Evolutionary conservation across 2,113 vertebrate species (phyloP).

Genomic region (Melierax canorus): DNA sequence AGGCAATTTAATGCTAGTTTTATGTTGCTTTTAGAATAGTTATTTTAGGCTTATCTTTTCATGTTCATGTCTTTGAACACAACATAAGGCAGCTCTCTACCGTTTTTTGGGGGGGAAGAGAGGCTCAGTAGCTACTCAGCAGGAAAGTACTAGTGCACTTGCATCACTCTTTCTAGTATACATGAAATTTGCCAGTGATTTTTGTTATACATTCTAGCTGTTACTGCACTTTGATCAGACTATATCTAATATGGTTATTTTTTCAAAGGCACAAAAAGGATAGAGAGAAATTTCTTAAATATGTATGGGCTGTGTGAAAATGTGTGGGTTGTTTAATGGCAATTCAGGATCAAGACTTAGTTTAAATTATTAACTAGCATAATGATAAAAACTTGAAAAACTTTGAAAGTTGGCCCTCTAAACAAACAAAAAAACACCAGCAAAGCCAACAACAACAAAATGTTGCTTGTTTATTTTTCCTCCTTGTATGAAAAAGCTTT

Average conservation of each 20-base stretch:
- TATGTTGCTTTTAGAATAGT: not conserved
- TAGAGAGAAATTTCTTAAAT: not conserved
- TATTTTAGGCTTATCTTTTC: constrained; percentile 34
- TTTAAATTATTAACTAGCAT: not conserved
- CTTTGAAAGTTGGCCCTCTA: not conserved
- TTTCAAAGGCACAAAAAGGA: not conserved
- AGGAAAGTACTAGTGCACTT: not conserved
- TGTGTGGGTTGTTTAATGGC: not conserved
- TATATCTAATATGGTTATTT: not conserved
- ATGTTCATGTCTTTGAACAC: not conserved
- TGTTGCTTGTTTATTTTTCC: not conserved
- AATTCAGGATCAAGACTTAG: not conserved
- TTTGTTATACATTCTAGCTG: not conserved
- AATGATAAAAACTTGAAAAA: not conserved
- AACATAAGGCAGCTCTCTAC: not conserved
- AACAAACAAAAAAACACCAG: not conserved
- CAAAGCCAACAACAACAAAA: not conserved
- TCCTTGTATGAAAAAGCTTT: not conserved
- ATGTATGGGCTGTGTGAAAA: not conserved
- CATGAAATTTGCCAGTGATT: not conserved
- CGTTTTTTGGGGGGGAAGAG: constrained; percentile 18
- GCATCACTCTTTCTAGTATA: not conserved
- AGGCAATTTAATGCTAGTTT: not conserved
- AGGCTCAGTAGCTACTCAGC: not conserved
- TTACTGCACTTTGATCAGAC: not conserved